Base-by-base conservation (phyloP, 2,888 invertebrate genomes). In the Mystacides longicornis region DNA sequence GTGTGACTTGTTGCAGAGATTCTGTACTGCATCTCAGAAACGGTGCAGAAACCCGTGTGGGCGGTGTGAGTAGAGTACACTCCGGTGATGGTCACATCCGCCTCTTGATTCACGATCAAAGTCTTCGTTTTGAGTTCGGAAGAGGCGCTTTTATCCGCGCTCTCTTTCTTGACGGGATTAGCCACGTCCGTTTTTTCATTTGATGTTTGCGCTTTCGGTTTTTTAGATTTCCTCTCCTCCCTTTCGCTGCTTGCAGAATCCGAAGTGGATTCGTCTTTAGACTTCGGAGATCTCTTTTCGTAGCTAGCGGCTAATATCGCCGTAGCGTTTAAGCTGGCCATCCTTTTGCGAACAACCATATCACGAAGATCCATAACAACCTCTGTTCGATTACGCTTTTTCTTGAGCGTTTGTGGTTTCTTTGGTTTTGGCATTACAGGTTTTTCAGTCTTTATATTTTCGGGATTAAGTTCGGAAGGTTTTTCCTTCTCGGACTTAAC, bases 221-320 rank as follows among this genome's bases (percentile, higher is more conserved):
- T 78, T 60, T 78, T 77, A 57, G 73, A 70, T 68, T 72, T 73
- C 65, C 75, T 72, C 63, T 78, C 76, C 58, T 67, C 64, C 57
- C 67, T 64, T 63, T 79, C 75, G 62, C 79, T 77, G 62, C 79
- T 77, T 60, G 78, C 74, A 47, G 77, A 74, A 67, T 80, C 75
- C n/a, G 78, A 81, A 42, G 77, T 79, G 49, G 81, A 80, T 16
- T 79, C 79, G 54, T 79, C 80, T 63, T 78, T 78, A 37, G 79
- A 80, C 64, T 79, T 80, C 0, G 80, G 78, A 33, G 80, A 80
- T 51, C 79, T 76, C 66, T 85, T 89, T 68, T 91, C 90, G 65
- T 93, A 93, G 62, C 90, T 91, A 19, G 93, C 93, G 0, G 92
- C 91, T 62, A 93, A 77, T 65, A 93, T 93, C 19, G 93, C 93